Conservation (phyloP, 2,888 invertebrate genomes). For the Shargacucullia verbasci region DNA sequence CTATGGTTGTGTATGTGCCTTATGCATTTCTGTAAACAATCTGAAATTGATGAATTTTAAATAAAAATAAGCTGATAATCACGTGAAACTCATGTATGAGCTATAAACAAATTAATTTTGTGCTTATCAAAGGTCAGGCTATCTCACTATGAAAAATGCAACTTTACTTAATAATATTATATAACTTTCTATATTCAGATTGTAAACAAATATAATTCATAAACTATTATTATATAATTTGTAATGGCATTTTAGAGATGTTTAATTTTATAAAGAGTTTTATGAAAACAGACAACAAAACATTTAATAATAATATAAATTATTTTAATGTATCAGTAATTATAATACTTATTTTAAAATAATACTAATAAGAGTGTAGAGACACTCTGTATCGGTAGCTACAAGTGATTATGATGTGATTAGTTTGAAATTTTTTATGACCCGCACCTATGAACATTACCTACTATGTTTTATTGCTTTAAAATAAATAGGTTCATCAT, state of each 20-base stretch:
- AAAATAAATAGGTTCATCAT: no score
- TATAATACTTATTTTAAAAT: slow-evolving; percentile 4
- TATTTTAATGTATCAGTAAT: slow-evolving; percentile 6
- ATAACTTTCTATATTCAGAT: neutral
- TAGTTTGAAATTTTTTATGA: slow-evolving; percentile 34
- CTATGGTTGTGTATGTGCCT: slow-evolving; percentile 63
- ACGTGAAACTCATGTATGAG: slow-evolving; percentile 47
- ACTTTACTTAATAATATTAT: slow-evolving; percentile 1
- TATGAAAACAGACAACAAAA: no score
- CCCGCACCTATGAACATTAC: no score
- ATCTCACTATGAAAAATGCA: slow-evolving; percentile 22
- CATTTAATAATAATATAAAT: neutral
- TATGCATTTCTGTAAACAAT: slow-evolving; percentile 35
- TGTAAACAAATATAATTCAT: slow-evolving; percentile 16
- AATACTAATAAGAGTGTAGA: slow-evolving; percentile 8
- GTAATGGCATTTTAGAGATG: neutral
- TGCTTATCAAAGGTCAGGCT: slow-evolving; percentile 37
- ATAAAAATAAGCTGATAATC: slow-evolving; percentile 59
- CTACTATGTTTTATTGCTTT: no score
- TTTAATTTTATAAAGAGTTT: neutral
- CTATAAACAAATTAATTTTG: slow-evolving; percentile 27
- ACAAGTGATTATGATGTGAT: neutral
- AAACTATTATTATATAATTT: no score
- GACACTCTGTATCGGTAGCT: slow-evolving; percentile 24
- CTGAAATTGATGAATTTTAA: slow-evolving; percentile 26